Conservation (phyloP, 2,113 vertebrate species). For the Ochotona curzoniae region DNA sequence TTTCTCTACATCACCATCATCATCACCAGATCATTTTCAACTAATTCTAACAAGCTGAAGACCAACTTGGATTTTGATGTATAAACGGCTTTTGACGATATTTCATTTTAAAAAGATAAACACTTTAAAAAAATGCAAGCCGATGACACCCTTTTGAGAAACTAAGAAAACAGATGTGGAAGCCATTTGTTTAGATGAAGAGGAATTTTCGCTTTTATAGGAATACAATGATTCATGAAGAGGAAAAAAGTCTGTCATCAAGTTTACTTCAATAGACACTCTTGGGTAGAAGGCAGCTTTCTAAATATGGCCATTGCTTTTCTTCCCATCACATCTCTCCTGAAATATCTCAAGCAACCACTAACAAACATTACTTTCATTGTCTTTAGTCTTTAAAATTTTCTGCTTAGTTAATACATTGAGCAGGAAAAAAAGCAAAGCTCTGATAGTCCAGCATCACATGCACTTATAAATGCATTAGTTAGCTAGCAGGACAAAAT, state of each 20-base stretch:
- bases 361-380: constrained; percentile 81
- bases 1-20: constrained; percentile 9
- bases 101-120: constrained; percentile 82
- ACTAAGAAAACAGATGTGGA: constrained; percentile 83
- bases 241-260: constrained; percentile 83
- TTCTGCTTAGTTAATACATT: constrained; percentile 81
- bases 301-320: constrained; percentile 81
- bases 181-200: constrained; percentile 83
- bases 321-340: constrained; percentile 81
- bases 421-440: constrained; percentile 24
- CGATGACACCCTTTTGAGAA: constrained; percentile 81
- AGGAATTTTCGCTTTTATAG: constrained; percentile 84
- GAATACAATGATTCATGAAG: constrained; percentile 83
- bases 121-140: constrained; percentile 79
- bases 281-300: constrained; percentile 80
- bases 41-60: constrained; percentile 73
- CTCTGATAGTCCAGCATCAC: constrained; percentile 42
- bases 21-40: constrained; percentile 58
- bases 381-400: constrained; percentile 79
- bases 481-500: constrained; percentile 54
- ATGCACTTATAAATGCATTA: constrained; percentile 60
- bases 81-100: constrained; percentile 80
- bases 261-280: constrained; percentile 83
- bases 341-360: constrained; percentile 82
- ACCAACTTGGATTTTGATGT: constrained; percentile 81